These are phyloP conservation scores for Acrobeloides nanus DNA, from an alignment of 2,888 invertebrate species.

Conservation along the genomic window DNA sequence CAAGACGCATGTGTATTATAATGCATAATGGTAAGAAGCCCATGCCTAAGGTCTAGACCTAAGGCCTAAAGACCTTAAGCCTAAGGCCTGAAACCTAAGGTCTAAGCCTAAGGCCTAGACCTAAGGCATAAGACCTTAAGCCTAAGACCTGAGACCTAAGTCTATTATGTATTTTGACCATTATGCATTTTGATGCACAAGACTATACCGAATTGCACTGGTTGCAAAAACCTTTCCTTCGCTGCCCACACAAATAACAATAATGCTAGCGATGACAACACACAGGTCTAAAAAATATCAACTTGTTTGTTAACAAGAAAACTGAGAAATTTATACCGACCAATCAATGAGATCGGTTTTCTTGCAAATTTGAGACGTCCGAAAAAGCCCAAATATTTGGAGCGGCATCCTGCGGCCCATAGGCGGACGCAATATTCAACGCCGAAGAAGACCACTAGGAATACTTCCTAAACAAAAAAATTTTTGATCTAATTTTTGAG, in stretches of 20 bases:
- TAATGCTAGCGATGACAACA: slow-evolving; percentile 72
- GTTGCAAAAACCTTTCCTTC: slow-evolving; percentile 80
- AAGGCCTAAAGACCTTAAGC: too few species aligned
- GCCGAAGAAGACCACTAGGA: slow-evolving; percentile 73
- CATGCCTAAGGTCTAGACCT: too few species aligned
- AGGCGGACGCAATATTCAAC: slow-evolving; percentile 70
- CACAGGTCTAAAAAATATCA: slow-evolving; percentile 66
- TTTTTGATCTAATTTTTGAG: not conserved
- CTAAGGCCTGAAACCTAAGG: too few species aligned
- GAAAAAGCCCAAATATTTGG: slow-evolving; percentile 71
- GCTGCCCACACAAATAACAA: slow-evolving; percentile 71
- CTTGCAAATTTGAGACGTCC: slow-evolving; percentile 71
- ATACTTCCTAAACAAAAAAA: slow-evolving; percentile 64
- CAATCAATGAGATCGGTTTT: slow-evolving; percentile 78
- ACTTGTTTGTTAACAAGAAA: too few species aligned
- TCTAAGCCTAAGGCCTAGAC: too few species aligned
- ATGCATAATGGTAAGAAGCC: too few species aligned
- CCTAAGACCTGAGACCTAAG: too few species aligned
- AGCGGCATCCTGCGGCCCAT: slow-evolving; percentile 76
- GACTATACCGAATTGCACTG: slow-evolving; percentile 68
- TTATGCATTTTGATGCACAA: too few species aligned
- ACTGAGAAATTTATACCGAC: too few species aligned
- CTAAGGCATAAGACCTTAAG: too few species aligned
- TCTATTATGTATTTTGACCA: too few species aligned
- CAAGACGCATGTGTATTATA: too few species aligned